phyloP scores from a whole-genome alignment of 2,888 invertebrate genomes.

The Dasysyrphus tricinctus region DNA sequence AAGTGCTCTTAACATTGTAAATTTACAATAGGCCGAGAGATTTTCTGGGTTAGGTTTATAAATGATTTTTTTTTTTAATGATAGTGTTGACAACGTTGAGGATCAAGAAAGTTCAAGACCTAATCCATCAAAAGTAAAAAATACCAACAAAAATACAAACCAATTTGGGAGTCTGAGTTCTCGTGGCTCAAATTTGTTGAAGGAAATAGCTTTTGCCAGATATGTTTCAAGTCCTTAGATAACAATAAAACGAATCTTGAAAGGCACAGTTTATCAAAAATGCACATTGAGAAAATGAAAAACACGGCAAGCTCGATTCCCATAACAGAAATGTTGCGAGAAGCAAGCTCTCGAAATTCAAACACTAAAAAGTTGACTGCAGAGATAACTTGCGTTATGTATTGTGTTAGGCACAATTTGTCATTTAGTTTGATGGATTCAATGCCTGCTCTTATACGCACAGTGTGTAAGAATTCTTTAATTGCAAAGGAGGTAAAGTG shows the following conservation, averaged over 20 bases:
- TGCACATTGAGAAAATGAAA: slow-evolving; percentile 11
- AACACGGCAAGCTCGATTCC: slow-evolving; percentile 8
- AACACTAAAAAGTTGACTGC: background rate
- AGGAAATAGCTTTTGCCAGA: slow-evolving; percentile 22
- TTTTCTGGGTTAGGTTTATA: too few species aligned
- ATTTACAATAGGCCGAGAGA: too few species aligned
- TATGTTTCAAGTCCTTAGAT: slow-evolving; percentile 11
- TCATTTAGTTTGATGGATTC: slow-evolving; percentile 14
- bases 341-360: slow-evolving; percentile 11
- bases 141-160: slow-evolving; percentile 31
- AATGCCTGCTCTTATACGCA: slow-evolving; percentile 20
- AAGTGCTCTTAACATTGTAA: too few species aligned
- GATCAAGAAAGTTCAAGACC: too few species aligned
- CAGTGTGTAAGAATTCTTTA: slow-evolving; percentile 3
- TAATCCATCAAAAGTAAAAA: slow-evolving; percentile 17
- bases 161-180: background rate
- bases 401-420: slow-evolving; percentile 17
- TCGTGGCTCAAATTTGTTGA: background rate
- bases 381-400: slow-evolving; percentile 21
- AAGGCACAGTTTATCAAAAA: slow-evolving; percentile 21
- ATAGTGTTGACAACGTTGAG: too few species aligned
- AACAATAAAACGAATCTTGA: slow-evolving; percentile 33
- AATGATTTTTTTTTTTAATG: too few species aligned
- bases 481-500: slow-evolving; percentile 24
- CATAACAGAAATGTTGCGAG: slow-evolving; percentile 3